phyloP scores from a whole-genome alignment of 1,140 invertebrate species.

The Eupristina koningsbergeri region DNA sequence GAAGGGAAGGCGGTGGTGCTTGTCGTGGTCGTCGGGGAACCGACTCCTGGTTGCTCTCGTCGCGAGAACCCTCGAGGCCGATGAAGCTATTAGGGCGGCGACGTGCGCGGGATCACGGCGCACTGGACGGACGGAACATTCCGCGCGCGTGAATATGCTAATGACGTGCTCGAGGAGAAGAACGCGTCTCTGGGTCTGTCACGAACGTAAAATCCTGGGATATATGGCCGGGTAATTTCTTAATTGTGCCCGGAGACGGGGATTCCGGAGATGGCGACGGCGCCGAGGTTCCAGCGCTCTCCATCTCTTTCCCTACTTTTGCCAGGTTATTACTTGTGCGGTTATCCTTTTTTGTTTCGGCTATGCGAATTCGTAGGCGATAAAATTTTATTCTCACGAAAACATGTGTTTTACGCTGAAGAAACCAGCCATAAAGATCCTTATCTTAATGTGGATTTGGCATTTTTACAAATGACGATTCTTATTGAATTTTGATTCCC shows the following conservation, averaged over 20 bases:
- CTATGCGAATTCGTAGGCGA: slow-evolving; percentile 2
- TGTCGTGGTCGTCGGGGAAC: not conserved
- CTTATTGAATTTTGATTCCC: slow-evolving; percentile 22
- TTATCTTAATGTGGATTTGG: slow-evolving; percentile 28
- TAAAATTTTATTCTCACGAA: slow-evolving; percentile 43
- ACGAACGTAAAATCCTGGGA: slow-evolving; percentile 67
- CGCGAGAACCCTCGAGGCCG: not conserved
- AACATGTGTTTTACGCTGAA: slow-evolving; percentile 40
- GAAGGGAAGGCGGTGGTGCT: slow-evolving; percentile 24
- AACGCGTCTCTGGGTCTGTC: slow-evolving; percentile 50
- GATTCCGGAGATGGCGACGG: slow-evolving; percentile 55
- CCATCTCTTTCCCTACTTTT: slow-evolving; percentile 22
- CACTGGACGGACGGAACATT: not conserved
- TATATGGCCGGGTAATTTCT: slow-evolving; percentile 73
- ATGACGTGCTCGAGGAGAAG: slow-evolving; percentile 59
- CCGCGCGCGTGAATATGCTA: slow-evolving; percentile 62
- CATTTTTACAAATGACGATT: slow-evolving; percentile 19
- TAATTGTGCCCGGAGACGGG: slow-evolving; percentile 64
- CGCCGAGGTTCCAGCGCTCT: slow-evolving; percentile 50
- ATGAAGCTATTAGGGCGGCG: slow-evolving; percentile 9
- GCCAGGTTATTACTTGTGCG: not conserved
- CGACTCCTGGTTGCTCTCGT: not conserved
- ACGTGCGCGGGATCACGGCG: too few relatives aligned
- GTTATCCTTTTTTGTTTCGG: not conserved
- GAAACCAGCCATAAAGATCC: slow-evolving; percentile 14